A percentile compares a stretch with the other conserved stretches of the same genome.
Evolutionary conservation across 2,888 invertebrate genomes (phyloP).

Genomic region (Augochlorella aurata): DNA sequence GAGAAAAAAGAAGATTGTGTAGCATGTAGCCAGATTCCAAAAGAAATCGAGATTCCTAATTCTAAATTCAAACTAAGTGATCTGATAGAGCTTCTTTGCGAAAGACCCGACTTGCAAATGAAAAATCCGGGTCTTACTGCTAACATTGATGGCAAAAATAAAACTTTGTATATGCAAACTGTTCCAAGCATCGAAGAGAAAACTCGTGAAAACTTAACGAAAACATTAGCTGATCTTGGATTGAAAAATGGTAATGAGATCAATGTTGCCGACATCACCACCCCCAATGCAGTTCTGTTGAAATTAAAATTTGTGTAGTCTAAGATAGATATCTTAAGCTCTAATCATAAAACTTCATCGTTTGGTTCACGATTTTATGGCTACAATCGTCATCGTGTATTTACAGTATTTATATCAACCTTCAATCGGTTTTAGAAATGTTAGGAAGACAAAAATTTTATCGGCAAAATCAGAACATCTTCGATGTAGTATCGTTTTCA

Average conservation of each 20-base stretch:
- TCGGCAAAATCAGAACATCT: conserved; percentile 35
- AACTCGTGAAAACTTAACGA: conserved; percentile 94
- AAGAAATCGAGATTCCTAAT: conserved; percentile 86
- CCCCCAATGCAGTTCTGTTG: conserved; percentile 91
- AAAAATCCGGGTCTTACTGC: conserved; percentile 94
- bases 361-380: conserved; percentile 41
- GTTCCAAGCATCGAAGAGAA: conserved; percentile 95
- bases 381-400: conserved; percentile 42
- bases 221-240: conserved; percentile 92
- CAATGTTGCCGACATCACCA: conserved; percentile 95
- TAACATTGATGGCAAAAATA: conserved; percentile 91
- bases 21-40: conserved; percentile 91
- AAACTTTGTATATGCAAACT: conserved; percentile 96
- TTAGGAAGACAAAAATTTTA: conserved; percentile 16
- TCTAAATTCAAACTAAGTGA: conserved; percentile 89
- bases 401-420: conserved; percentile 53
- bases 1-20: conserved; percentile 94
- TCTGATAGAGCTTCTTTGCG: conserved; percentile 90
- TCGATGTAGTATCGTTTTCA: conserved; percentile 21
- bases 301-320: conserved; percentile 86
- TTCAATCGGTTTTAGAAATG: conserved; percentile 24
- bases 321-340: conserved; percentile 69
- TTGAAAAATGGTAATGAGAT: conserved; percentile 92
- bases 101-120: conserved; percentile 92
- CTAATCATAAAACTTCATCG: conserved; percentile 39